Evolutionary conservation across 1,140 invertebrate genomes (phyloP), one percentile per base, ranked within the genome.

Genomic region (Chironomus tepperi): DNA sequence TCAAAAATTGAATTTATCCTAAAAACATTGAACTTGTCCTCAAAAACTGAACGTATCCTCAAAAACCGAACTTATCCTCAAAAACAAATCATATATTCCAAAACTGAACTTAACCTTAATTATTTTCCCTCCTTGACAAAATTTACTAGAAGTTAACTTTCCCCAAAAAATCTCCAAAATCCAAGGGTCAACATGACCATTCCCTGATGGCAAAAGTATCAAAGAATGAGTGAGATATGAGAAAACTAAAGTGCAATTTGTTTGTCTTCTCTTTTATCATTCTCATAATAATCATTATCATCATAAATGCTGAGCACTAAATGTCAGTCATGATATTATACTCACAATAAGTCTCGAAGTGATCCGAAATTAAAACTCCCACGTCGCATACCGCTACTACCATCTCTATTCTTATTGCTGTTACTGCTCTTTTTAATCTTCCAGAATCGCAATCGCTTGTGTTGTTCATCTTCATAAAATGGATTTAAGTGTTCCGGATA

Each of bases 401-500:
- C 73, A 42, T 77, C 76, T 42, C 21, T 21, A 43, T 43, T 75
- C 74, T 80, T 77, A 72, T 75, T 83, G 43, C 79, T 57, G 5
- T 57, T 57, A 57, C 10, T 57, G 43, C 9, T 57, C n/a, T 57
- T 57, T n/a, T 57, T 80, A 75, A 85, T 79, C 10, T 83, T 85
- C 85, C 85, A 87, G 78, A 87, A 87, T 42, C 85, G 78, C 42
- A 87, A 83, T 75, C 84, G 85, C 75, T 84, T 86, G 76, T 87
- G 86, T 77, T 88, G 85, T 76, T 88, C 85, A 70, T 88, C 88
- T 75, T 90, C 89, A 75, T 86, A 85, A 80, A 91, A 91, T 5
- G 89, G 89, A 82, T 91, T 90, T 57, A 91, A 82, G 79, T 90
- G 88, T 79, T 90, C 89, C 18, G 89, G 89, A 81, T 91, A 91